A percentile compares a stretch with the other conserved stretches of the same genome.
Evolutionary conservation across 2,113 vertebrate species (phyloP).

Genomic region (Grammomys surdaster): DNA sequence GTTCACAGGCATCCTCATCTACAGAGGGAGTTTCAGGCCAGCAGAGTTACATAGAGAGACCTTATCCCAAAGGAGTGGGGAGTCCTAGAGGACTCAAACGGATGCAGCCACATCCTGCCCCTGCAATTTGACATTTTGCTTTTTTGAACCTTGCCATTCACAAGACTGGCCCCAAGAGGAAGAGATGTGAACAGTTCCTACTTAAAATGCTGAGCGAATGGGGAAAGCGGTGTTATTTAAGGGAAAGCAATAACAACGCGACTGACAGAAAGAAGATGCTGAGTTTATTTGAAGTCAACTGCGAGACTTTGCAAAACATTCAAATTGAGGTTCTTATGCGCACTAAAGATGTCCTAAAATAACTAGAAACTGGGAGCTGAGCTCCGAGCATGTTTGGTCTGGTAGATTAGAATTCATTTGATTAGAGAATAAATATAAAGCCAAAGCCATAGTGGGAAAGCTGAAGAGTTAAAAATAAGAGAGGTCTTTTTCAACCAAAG

Average conservation of each 20-base stretch:
- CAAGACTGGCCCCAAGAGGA: neutral
- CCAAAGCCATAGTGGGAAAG: neutral
- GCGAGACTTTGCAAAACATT: neutral
- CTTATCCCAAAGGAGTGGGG: neutral
- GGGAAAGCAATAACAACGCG: neutral
- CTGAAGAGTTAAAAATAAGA: neutral
- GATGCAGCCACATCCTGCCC: neutral
- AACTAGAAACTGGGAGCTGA: conserved; percentile 24
- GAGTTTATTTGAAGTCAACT: neutral
- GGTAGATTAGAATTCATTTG: conserved; percentile 48
- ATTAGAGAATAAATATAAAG: conserved; percentile 61
- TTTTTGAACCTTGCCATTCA: neutral
- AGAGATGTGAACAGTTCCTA: neutral
- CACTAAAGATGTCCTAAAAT: neutral
- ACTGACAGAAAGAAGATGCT: neutral
- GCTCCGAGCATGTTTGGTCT: neutral
- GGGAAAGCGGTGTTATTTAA: neutral
- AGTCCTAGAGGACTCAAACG: neutral
- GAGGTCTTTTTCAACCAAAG: neutral
- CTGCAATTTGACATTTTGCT: conserved; percentile 1
- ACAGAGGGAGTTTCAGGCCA: neutral
- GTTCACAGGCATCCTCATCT: neutral
- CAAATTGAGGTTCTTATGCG: neutral
- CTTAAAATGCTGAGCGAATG: conserved; percentile 11
- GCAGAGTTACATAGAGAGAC: neutral